Conservation (phyloP, 2,797 vertebrate genomes). For the Periparus ater region DNA sequence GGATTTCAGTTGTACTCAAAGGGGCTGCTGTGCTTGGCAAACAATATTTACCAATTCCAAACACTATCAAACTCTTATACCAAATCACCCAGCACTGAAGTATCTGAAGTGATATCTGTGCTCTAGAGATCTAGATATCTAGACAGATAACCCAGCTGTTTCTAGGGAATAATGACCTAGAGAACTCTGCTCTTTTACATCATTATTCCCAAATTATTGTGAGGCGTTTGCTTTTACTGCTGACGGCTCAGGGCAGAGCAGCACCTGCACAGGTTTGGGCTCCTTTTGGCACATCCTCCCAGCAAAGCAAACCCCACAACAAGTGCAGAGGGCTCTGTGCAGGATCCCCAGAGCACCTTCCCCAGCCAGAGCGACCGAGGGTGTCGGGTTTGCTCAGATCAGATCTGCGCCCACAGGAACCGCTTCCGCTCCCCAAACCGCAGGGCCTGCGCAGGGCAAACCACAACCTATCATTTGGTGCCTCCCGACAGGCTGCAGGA, state of each 20-base stretch:
- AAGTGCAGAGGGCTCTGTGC: not conserved
- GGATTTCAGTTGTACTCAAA: not conserved
- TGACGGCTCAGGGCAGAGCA: not conserved
- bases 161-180: not conserved
- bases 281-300: not conserved
- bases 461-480: conserved; percentile 50
- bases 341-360: conserved; percentile 29
- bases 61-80: rapidly evolving
- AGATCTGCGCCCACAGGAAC: conserved; percentile 73
- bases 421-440: conserved; percentile 71
- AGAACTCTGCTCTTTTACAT: not conserved
- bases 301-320: not conserved
- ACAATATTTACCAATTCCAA: not conserved
- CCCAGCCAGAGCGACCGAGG: not conserved
- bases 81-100: not conserved
- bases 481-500: not conserved
- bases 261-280: not conserved
- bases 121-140: not conserved
- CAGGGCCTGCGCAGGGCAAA: conserved; percentile 61
- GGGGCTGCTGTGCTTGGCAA: not conserved
- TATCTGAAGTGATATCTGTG: not conserved
- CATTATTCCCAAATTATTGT: rapidly evolving
- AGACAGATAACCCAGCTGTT: not conserved
- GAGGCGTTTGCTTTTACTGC: not conserved
- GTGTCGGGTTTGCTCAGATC: conserved; percentile 32